Percentiles rank a stretch among this genome's conserved stretches.
phyloP scores from a whole-genome alignment of 2,888 invertebrate species.

The Meteorus cinctellus region DNA sequence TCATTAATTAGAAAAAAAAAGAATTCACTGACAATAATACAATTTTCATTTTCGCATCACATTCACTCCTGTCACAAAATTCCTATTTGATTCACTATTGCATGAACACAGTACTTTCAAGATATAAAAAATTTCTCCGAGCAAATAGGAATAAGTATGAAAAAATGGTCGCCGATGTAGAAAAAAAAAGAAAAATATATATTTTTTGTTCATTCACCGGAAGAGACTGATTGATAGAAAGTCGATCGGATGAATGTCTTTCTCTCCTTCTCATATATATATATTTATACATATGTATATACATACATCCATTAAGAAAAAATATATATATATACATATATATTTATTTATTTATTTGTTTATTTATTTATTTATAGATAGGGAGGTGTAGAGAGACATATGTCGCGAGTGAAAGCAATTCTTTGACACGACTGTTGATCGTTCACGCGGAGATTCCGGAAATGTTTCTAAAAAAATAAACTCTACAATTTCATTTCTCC shows the following conservation, averaged over 20 bases:
- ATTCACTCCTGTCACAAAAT: no score
- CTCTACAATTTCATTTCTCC: neutral
- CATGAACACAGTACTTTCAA: no score
- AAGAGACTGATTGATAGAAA: constrained; percentile 23
- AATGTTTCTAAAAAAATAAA: neutral
- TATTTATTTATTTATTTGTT: neutral
- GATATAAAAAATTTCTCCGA: neutral
- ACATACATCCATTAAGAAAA: no score
- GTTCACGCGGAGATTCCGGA: constrained; percentile 16
- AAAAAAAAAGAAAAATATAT: neutral
- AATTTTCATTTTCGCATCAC: no score
- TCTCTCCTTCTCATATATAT: neutral
- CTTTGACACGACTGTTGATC: neutral
- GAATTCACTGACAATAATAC: no score
- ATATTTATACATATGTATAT: neutral
- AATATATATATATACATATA: neutral
- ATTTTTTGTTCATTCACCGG: neutral
- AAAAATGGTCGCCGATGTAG: neutral
- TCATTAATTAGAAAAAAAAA: no score
- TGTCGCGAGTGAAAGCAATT: constrained; percentile 34
- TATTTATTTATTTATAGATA: constrained; percentile 1
- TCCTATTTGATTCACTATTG: no score
- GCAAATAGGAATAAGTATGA: neutral
- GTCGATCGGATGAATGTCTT: constrained; percentile 19
- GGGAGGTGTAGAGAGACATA: constrained; percentile 1